phyloP scores from a whole-genome alignment of 2,113 vertebrate genomes.

The Chaenocephalus aceratus region DNA sequence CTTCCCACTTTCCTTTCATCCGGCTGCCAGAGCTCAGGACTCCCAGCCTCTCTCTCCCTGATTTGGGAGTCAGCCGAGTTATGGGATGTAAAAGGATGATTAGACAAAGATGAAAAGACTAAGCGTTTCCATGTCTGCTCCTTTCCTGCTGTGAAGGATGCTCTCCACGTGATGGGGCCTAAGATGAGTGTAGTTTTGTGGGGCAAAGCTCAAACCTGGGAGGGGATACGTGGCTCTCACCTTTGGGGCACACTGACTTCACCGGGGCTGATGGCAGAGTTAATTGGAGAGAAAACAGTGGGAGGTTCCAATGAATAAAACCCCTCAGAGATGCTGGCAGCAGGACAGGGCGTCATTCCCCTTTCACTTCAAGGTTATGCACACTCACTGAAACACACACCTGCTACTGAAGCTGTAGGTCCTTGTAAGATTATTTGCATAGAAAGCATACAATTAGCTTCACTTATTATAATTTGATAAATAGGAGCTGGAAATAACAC shows the following conservation, averaged over 20 bases:
- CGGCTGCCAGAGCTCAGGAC: conserved; percentile 9
- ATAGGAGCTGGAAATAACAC: conserved; percentile 3
- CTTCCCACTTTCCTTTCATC: conserved; percentile 20
- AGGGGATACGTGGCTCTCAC: conserved; percentile 6
- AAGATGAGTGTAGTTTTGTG: neutral
- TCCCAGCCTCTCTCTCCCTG: conserved; percentile 16
- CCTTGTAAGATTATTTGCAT: conserved; percentile 32
- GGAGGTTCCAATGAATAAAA: conserved; percentile 69
- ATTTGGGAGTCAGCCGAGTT: conserved; percentile 40
- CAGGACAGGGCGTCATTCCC: conserved; percentile 57
- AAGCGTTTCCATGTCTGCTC: conserved; percentile 48
- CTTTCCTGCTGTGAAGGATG: conserved; percentile 47
- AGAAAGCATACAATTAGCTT: conserved; percentile 19
- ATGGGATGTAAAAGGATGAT: conserved; percentile 56
- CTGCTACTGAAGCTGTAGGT: conserved; percentile 39
- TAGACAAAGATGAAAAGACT: conserved; percentile 72
- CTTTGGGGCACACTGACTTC: conserved; percentile 41
- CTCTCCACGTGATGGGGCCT: conserved; percentile 14
- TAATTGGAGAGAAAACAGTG: conserved; percentile 75
- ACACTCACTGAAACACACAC: conserved; percentile 50
- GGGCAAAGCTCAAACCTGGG: conserved; percentile 48
- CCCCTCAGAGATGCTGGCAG: conserved; percentile 62
- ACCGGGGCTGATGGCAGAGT: conserved; percentile 43
- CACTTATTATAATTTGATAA: conserved; percentile 14
- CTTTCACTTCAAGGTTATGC: conserved; percentile 65